These are phyloP conservation scores for Heliconius erato DNA, from an alignment of 2,888 invertebrate genomes.

Conservation along the genomic window DNA sequence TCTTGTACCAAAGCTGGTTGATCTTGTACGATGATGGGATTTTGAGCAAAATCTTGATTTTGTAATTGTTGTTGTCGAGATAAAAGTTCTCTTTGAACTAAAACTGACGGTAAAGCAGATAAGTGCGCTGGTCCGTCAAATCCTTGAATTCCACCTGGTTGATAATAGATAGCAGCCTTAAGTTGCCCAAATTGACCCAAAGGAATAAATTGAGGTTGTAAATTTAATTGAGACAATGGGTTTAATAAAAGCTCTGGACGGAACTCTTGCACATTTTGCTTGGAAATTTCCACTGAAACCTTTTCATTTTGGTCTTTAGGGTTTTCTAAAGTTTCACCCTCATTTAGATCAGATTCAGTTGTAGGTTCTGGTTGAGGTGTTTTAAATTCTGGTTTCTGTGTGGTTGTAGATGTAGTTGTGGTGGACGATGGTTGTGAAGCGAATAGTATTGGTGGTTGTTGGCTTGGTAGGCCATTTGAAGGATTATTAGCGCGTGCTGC, in stretches of 20 bases:
- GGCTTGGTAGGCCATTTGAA: conserved; percentile 61
- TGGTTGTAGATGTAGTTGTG: conserved; percentile 49
- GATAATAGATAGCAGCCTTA: conserved; percentile 65
- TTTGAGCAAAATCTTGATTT: conserved; percentile 59
- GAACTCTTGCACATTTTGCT: conserved; percentile 76
- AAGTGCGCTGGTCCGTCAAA: conserved; percentile 76
- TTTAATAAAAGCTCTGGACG: conserved; percentile 76
- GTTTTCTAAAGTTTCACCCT: conserved; percentile 67
- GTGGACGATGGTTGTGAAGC: conserved; percentile 63
- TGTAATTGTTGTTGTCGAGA: conserved; percentile 56
- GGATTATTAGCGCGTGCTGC: conserved; percentile 54
- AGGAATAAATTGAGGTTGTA: conserved; percentile 72
- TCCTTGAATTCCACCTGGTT: conserved; percentile 68
- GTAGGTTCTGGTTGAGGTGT: conserved; percentile 60
- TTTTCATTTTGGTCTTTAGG: conserved; percentile 61
- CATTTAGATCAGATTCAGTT: conserved; percentile 68
- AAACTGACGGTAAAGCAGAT: conserved; percentile 73
- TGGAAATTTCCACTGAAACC: conserved; percentile 75
- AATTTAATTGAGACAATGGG: conserved; percentile 72
- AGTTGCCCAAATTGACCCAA: conserved; percentile 66
- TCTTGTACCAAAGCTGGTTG: conserved; percentile 52
- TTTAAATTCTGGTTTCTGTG: conserved; percentile 56
- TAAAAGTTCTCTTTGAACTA: conserved; percentile 69
- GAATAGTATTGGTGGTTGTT: conserved; percentile 69
- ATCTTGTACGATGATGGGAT: conserved; percentile 59